Evolutionary conservation across 2,888 invertebrate species (phyloP).

Genomic region (Chromoteleia sp.): DNA sequence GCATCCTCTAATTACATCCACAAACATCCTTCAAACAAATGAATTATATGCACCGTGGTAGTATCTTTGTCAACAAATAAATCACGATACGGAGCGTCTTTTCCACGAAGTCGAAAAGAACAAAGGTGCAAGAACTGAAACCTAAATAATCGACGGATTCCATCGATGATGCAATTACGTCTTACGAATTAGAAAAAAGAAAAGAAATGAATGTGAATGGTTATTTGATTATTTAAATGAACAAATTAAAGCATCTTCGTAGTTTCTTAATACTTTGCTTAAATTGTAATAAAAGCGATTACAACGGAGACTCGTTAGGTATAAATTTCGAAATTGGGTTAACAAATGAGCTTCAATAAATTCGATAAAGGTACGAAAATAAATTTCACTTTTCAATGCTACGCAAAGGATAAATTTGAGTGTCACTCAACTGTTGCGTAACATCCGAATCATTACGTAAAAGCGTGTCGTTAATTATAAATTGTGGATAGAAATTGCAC

Average conservation of each 20-base stretch:
- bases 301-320: too few relatives aligned
- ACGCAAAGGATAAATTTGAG: slow-evolving; percentile 29
- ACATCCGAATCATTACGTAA: slow-evolving; percentile 45
- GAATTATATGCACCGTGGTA: slow-evolving; percentile 6
- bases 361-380: slow-evolving; percentile 5
- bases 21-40: slow-evolving; percentile 14
- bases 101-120: slow-evolving; percentile 6
- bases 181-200: too few relatives aligned
- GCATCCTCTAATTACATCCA: slow-evolving; percentile 37
- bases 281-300: too few relatives aligned
- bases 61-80: slow-evolving; percentile 29
- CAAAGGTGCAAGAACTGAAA: neutral
- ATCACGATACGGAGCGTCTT: slow-evolving; percentile 15
- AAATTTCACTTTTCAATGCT: slow-evolving; percentile 53
- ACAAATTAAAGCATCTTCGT: too few relatives aligned
- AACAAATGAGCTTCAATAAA: slow-evolving; percentile 16
- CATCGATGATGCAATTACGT: too few relatives aligned
- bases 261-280: too few relatives aligned
- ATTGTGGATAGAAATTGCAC: slow-evolving; percentile 48
- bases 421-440: slow-evolving; percentile 37
- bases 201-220: too few relatives aligned
- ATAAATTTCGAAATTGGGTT: neutral
- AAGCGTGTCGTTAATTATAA: slow-evolving; percentile 46
- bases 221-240: too few relatives aligned
- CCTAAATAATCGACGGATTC: too few relatives aligned